Evolutionary conservation across 2,113 vertebrate species (phyloP).

Genomic region (Paralichthys olivaceus): DNA sequence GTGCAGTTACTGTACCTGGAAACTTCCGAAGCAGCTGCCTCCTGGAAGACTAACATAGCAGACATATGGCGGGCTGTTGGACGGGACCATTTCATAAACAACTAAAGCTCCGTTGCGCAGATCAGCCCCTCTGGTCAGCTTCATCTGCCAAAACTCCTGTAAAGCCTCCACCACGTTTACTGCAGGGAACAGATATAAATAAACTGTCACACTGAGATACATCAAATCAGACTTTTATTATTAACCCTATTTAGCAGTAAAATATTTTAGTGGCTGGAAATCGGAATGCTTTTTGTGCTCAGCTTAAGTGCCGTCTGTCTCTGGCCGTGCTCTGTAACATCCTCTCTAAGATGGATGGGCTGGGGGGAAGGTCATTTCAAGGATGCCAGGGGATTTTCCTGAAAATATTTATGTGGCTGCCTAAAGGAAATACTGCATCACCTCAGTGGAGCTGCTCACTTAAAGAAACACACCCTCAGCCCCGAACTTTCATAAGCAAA

Average conservation of each 20-base stretch:
- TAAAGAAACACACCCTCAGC: slow-evolving; percentile 45
- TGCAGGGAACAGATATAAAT: slow-evolving; percentile 59
- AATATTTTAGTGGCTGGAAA: background rate
- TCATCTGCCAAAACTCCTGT: slow-evolving; percentile 99
- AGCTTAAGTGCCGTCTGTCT: background rate
- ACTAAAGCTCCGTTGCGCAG: slow-evolving; percentile 96
- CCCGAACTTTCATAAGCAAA: background rate
- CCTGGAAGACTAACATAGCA: slow-evolving; percentile 97
- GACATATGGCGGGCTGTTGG: slow-evolving; percentile 94
- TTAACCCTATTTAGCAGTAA: background rate
- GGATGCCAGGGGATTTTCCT: slow-evolving; percentile 58
- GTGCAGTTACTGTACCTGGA: slow-evolving; percentile 86
- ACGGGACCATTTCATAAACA: slow-evolving; percentile 98
- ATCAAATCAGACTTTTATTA: background rate
- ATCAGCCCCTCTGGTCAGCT: slow-evolving; percentile 93
- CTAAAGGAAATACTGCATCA: slow-evolving; percentile 54
- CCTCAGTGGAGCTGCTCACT: slow-evolving; percentile 32
- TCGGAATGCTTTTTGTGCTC: background rate
- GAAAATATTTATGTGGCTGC: slow-evolving; percentile 43
- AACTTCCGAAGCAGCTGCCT: slow-evolving; percentile 98
- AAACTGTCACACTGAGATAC: background rate
- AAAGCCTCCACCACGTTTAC: slow-evolving; percentile 98
- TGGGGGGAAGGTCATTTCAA: slow-evolving; percentile 39
- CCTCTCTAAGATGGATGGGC: slow-evolving; percentile 41
- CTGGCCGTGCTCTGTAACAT: slow-evolving; percentile 28